Conservation (phyloP, 2,797 vertebrate genomes). For the Pantherophis alleghaniensis region DNA sequence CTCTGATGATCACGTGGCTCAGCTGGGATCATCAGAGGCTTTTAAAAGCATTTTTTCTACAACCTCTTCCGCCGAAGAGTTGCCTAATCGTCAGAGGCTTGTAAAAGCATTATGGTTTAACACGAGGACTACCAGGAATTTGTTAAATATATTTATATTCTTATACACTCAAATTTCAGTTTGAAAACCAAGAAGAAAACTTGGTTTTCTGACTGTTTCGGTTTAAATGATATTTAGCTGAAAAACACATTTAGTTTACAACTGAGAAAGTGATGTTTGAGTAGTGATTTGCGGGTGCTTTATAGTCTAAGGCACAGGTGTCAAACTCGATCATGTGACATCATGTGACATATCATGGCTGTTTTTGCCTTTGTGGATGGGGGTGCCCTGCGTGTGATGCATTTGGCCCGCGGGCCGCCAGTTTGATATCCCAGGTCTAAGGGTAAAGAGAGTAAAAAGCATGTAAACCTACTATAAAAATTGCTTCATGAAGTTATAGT, state of each 20-base stretch:
- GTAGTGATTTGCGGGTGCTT: background rate
- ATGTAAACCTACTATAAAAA: constrained; percentile 28
- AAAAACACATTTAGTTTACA: background rate
- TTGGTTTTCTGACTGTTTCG: background rate
- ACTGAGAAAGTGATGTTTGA: background rate
- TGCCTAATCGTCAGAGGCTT: no score
- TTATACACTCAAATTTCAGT: background rate
- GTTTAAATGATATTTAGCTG: rapidly evolving
- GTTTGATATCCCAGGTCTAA: no score
- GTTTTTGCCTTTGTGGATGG: background rate
- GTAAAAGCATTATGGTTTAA: background rate
- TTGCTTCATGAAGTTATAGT: constrained; percentile 29
- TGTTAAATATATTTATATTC: background rate
- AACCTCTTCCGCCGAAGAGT: no score
- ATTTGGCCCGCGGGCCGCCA: no score
- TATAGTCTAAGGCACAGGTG: background rate
- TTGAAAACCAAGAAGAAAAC: background rate
- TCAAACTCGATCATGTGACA: no score
- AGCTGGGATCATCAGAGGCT: no score
- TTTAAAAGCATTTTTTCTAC: no score
- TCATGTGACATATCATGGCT: background rate
- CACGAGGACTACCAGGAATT: background rate
- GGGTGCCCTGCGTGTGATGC: background rate
- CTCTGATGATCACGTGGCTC: no score
- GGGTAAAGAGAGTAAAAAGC: background rate